Base-by-base conservation (phyloP, 2,113 vertebrate genomes). In the Channa maculata region DNA sequence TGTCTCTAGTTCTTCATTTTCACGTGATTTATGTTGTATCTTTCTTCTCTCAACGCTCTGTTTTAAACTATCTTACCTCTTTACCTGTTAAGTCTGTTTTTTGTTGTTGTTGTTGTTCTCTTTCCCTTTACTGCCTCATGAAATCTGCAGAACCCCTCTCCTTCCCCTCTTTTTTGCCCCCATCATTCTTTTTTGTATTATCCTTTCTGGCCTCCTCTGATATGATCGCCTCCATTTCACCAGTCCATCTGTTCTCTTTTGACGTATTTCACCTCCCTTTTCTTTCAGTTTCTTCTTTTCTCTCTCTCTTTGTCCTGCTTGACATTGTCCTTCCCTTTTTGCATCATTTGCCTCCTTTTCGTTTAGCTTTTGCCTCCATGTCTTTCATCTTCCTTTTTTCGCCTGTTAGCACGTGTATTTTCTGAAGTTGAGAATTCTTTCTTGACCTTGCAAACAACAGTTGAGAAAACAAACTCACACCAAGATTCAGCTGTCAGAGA, bases 111-210 rank as follows among this genome's bases (percentile, higher is more conserved):
- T 15, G 5, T 33, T 36, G 38, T 37, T 0, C 8, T 62, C 44
- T 48, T 44, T 44, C 41, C 64, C 54, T 55, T 52, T 51, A 6
- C 8, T 24, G 15, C 52, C 71, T 80, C 68, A 33, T 68, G 37
- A 5, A 41, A 39, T 51, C 41, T 64, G 12, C 48, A 70, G 44
- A 1, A 1, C 2, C 3, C 34, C 5, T 33, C 7, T 57, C 36
- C 3, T 38, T 55, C n/a, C 10, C 8, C n/a, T 2, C 6, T 2
- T 13, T 43, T 36, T 5, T 2, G 0, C 3, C 1, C 24, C 24
- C 24, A 24, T 24, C 24, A 24, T 8, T 55, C 15, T 55, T 14
- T 44, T 34, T 65, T 71, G 49, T 33, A 67, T 65, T 14, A 45
- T 65, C 24, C 12, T 8, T 49, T 11, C 8, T 52, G 2, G 60